Evolutionary conservation across 2,797 vertebrate genomes (phyloP).

Genomic region (Decapterus maruadsi): DNA sequence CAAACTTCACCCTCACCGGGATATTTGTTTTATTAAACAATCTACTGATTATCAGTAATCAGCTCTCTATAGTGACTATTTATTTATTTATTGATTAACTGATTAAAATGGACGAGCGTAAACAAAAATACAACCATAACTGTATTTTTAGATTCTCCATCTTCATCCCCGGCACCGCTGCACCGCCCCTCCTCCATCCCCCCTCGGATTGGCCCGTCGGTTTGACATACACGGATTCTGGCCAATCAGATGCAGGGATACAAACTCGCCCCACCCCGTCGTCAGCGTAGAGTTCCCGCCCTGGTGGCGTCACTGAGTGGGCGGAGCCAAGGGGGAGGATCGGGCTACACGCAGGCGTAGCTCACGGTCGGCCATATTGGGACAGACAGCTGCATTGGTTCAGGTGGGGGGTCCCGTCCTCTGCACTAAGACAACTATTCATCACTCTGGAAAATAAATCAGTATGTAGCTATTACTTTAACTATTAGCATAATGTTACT

Average conservation of each 20-base stretch:
- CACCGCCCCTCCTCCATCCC: conserved; percentile 16
- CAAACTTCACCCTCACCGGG: not conserved
- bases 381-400: too few relatives aligned
- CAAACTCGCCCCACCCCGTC: not conserved
- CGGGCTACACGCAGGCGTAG: too few relatives aligned
- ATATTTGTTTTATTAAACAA: not conserved
- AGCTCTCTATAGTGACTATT: too few relatives aligned
- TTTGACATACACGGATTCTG: not conserved
- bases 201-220: conserved; percentile 5
- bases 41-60: not conserved
- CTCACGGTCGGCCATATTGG: too few relatives aligned
- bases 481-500: too few relatives aligned
- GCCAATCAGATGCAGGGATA: conserved; percentile 9
- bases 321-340: conserved; percentile 19
- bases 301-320: conserved; percentile 18
- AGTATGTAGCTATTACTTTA: too few relatives aligned
- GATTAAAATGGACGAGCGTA: not conserved
- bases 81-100: not conserved
- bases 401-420: too few relatives aligned
- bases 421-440: too few relatives aligned
- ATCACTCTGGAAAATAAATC: too few relatives aligned
- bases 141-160: not conserved
- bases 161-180: not conserved
- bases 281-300: conserved; percentile 29
- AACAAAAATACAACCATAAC: not conserved